Percentiles rank a stretch among this genome's conserved stretches.
These are phyloP conservation scores for Burhinus oedicnemus DNA, from an alignment of 2,113 vertebrate genomes.

Conservation along the genomic window DNA sequence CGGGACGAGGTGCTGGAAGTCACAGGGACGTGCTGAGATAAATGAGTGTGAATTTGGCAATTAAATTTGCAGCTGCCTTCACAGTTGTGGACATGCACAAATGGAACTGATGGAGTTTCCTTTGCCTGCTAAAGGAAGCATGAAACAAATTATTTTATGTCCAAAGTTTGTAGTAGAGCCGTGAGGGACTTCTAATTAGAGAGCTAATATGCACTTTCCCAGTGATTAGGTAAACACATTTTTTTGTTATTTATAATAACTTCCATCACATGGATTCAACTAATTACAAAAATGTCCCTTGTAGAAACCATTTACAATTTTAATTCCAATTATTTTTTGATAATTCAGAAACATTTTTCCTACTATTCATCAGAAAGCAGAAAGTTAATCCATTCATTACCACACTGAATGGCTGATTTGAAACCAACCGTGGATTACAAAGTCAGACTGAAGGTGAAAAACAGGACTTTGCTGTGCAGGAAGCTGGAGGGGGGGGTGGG, in stretches of 20 bases:
- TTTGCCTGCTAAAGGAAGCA: conserved; percentile 17
- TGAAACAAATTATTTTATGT: conserved; percentile 48
- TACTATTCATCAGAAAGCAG: conserved; percentile 35
- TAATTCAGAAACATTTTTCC: conserved; percentile 50
- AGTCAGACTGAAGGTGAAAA: conserved; percentile 51
- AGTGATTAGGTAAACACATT: conserved; percentile 65
- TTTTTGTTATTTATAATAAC: conserved; percentile 65
- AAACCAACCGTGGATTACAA: conserved; percentile 27
- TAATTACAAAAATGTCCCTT: conserved; percentile 61
- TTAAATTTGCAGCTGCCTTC: not conserved
- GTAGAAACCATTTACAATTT: conserved; percentile 65
- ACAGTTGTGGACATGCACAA: not conserved
- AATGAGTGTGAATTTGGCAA: not conserved
- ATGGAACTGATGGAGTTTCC: not conserved
- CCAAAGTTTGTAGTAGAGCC: conserved; percentile 36
- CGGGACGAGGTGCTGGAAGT: not conserved
- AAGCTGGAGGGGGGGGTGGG: not conserved
- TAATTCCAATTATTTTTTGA: conserved; percentile 69
- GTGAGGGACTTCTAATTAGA: conserved; percentile 61
- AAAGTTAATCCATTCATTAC: conserved; percentile 64
- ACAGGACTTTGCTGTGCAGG: not conserved
- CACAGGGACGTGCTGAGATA: not conserved
- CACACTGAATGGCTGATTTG: not conserved
- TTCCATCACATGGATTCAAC: conserved; percentile 31
- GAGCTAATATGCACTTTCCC: conserved; percentile 54